Conservation (phyloP, 2,113 vertebrate genomes). For the Anoplopoma fimbria region DNA sequence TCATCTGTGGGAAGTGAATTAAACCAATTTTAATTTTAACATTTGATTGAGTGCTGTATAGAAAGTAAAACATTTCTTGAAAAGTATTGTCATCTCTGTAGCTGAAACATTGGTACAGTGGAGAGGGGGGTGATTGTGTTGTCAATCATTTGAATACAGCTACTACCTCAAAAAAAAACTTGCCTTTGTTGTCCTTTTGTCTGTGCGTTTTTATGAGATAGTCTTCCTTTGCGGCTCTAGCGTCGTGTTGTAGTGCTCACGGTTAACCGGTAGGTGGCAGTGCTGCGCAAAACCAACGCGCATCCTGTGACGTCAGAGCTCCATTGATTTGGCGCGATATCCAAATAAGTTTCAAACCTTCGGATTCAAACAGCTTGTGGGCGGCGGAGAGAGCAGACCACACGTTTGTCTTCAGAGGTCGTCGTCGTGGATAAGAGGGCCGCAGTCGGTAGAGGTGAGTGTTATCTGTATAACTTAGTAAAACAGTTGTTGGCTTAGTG, state of each 20-base stretch:
- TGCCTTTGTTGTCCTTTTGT: conserved; percentile 17
- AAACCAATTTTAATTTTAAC: conserved; percentile 69
- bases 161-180: conserved; percentile 79
- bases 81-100: conserved; percentile 79
- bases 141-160: conserved; percentile 85
- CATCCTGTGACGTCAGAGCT: conserved; percentile 47
- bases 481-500: fast-evolving
- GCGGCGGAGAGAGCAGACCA: background rate
- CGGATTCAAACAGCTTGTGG: conserved; percentile 24
- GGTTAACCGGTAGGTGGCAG: conserved; percentile 22
- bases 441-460: conserved; percentile 24
- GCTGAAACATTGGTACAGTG: conserved; percentile 75
- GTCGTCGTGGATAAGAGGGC: background rate
- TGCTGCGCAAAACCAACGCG: background rate
- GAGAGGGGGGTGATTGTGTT: conserved; percentile 77
- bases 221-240: background rate
- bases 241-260: background rate
- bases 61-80: conserved; percentile 62
- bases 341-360: conserved; percentile 64
- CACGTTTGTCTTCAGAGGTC: too few relatives aligned
- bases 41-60: conserved; percentile 70
- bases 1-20: conserved; percentile 63
- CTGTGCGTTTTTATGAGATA: background rate
- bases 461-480: background rate
- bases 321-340: conserved; percentile 72